Evolutionary conservation across 2,113 vertebrate species (phyloP), one percentile per base, ranked within the genome.

Genomic region (Oreochromis aureus): DNA sequence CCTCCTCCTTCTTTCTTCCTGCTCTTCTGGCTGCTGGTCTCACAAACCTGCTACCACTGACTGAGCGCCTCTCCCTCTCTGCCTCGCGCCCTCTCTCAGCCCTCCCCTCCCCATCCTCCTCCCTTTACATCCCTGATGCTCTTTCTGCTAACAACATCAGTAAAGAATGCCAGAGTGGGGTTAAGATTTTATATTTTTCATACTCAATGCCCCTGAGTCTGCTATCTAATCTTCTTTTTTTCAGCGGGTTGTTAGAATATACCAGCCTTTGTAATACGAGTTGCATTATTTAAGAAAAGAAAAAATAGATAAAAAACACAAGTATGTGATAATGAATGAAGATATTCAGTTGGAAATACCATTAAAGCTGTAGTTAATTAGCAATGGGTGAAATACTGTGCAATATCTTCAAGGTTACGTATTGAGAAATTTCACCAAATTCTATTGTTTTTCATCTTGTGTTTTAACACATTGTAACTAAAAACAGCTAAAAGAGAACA

Each of bases 1-100:
- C 89, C 93, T 86, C 88, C 7, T 88, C 87, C 53, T 89, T 86
- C 66, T 90, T 15, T 90, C 90, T 51, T 92, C 91, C 80, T 94
- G 90, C 83, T 94, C 91, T 86, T 84, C 85, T 85, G 56, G 80
- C 82, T 94, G 92, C 93, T 93, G 92, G 89, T 93, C 87, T 93
- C 90, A 93, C 87, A 92, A 94, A 92, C 91, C 94, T 94, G 92
- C 95, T 91, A 88, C 87, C 54, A 44, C 89, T 39, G 84, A 90
- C 87, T 83, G 91, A 84, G 85, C 48, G 82, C 88, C 93, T 92
- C 91, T 85, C 54, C 87, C 88, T 85, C 71, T 55, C 78, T 83
- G 84, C 61, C 54, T 66, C 79, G 44, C 34, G 41, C n/a, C 63
- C 83, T 86, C 90, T 59, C 81, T 78, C 89, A 10, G 88, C 87